Evolutionary conservation across 2,113 vertebrate species (phyloP).

Genomic region (Phocoena sinus): DNA sequence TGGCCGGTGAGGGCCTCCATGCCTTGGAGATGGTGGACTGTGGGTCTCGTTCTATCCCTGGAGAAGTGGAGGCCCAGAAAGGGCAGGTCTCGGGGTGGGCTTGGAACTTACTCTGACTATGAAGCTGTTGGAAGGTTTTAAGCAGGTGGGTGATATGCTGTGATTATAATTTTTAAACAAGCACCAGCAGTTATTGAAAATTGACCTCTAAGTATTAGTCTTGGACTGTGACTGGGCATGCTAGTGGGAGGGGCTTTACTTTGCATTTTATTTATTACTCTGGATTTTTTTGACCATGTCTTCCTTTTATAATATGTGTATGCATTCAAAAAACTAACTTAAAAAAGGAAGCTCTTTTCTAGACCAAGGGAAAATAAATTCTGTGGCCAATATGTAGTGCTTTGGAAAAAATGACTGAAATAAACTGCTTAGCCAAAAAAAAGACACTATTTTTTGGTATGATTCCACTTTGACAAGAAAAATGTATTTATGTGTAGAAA

Average conservation of each 20-base stretch:
- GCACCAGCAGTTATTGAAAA: neutral
- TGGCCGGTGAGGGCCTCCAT: neutral
- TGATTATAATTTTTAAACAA: neutral
- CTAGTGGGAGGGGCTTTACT: neutral
- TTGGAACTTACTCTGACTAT: neutral
- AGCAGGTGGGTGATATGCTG: neutral
- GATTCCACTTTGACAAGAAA: neutral
- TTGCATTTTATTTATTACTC: neutral
- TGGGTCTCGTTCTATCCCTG: neutral
- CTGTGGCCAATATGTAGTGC: neutral
- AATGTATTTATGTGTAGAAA: neutral
- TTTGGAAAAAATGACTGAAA: neutral
- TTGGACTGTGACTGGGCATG: neutral
- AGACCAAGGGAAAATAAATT: neutral
- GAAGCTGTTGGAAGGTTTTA: neutral
- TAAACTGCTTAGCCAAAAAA: conserved; percentile 1
- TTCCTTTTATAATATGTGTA: neutral
- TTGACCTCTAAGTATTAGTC: neutral
- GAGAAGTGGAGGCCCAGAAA: neutral
- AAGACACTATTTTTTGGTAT: neutral
- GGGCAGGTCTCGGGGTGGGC: neutral
- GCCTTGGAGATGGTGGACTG: neutral
- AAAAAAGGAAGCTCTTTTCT: neutral
- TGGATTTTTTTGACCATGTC: neutral
- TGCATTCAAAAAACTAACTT: neutral